Evolutionary conservation across 2,113 vertebrate species (phyloP), one percentile per base, ranked within the genome.

Genomic region (Phalacrocorax pelagicus): DNA sequence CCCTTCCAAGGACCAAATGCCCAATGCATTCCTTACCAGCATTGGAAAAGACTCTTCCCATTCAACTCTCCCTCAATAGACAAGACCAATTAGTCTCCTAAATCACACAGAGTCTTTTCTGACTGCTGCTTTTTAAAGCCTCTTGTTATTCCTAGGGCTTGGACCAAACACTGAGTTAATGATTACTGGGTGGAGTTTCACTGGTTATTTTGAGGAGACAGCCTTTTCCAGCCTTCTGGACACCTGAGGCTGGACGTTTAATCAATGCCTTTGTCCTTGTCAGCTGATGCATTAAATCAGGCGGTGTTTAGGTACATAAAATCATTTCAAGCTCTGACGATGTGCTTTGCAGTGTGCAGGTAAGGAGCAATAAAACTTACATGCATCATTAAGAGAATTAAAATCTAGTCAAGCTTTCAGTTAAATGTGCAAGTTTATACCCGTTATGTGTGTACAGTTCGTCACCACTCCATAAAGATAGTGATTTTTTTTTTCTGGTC

Each of bases 211-310:
- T 78, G 89, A 96, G 71, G n/a, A 74, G 55, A 88, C 74, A 54
- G 47, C 66, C 62, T 97, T 94, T 97, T 92, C 81, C 91, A 96
- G 81, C 87, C 79, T 93, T 90, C 91, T 94, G 90, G 73, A 93
- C 89, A 95, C 79, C 72, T 58, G 38, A 92, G 47, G 63, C 38
- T 92, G 89, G 85, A 86, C 87, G 67, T 96, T 91, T 92, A 96
- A 97, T 96, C 96, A 96, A 96, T 81, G 91, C 44, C 79, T 96
- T 96, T 97, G 96, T 97, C 78, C 89, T 91, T 89, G 78, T 96
- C 94, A 97, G 89, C 79, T 90, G 94, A 86, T 96, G 92, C 93
- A 97, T 97, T 96, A 95, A 96, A 96, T 95, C 87, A 88, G 85
- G 32, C 84, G 51, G 14, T 59, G 65, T 78, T 95, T 81, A 81